Evolutionary conservation across 35 echinoderm and acorn worm species (phyloP).

Genomic region (Diadema setosum): DNA sequence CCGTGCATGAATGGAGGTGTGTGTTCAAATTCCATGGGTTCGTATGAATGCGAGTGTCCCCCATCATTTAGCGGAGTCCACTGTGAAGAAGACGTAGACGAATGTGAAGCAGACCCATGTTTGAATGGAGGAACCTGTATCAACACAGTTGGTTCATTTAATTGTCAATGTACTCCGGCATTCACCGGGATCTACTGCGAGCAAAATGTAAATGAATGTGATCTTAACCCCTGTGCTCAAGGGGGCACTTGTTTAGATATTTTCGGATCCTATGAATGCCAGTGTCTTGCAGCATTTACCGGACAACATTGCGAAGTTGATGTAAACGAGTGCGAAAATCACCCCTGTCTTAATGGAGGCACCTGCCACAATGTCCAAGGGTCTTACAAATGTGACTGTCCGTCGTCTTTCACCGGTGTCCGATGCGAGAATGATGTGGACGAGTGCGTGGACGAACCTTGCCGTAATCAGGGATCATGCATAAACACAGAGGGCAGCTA

Average conservation of each 20-base stretch:
- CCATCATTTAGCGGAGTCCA: not conserved
- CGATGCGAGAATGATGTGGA: slow-evolving; percentile 68
- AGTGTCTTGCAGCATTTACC: not conserved
- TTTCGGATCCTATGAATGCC: not conserved
- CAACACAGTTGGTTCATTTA: not conserved
- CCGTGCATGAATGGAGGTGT: slow-evolving; percentile 18
- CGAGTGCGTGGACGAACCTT: slow-evolving; percentile 41
- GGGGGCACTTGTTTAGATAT: not conserved
- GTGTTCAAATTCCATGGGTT: not conserved
- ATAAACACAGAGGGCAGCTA: slow-evolving; percentile 36
- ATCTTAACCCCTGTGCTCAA: not conserved
- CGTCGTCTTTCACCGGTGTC: slow-evolving; percentile 41
- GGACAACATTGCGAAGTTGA: not conserved
- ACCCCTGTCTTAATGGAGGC: slow-evolving; percentile 48
- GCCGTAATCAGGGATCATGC: slow-evolving; percentile 50
- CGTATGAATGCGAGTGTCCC: not conserved
- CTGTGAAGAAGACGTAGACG: not conserved
- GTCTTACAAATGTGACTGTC: slow-evolving; percentile 22
- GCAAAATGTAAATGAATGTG: slow-evolving; percentile 1
- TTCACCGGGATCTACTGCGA: not conserved
- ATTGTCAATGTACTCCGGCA: not conserved
- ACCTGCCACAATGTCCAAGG: not conserved
- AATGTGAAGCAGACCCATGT: not conserved
- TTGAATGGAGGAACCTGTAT: slow-evolving; percentile 11
- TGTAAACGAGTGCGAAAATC: slow-evolving; percentile 36